Evolutionary conservation across 2,113 vertebrate species (phyloP).

Genomic region (Corythaixoides concolor): DNA sequence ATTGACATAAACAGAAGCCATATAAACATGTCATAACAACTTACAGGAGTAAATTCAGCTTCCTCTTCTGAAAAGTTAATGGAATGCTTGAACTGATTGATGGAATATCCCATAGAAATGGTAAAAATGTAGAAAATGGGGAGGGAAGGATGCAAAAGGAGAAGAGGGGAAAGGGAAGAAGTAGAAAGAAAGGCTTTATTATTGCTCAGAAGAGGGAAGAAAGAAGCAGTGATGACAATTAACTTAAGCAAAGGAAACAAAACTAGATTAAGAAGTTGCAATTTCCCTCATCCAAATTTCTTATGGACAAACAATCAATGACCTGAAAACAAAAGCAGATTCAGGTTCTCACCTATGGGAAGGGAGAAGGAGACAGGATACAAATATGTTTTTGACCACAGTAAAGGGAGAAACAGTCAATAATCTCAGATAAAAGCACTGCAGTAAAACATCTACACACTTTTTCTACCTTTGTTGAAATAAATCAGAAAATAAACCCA

Average conservation of each 20-base stretch:
- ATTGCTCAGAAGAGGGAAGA: slow-evolving; percentile 29
- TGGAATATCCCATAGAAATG: slow-evolving; percentile 75
- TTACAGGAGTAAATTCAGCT: slow-evolving; percentile 83
- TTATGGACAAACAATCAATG: not conserved
- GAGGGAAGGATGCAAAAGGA: slow-evolving; percentile 5
- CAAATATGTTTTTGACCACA: not conserved
- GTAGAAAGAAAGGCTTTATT: slow-evolving; percentile 48
- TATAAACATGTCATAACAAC: slow-evolving; percentile 44
- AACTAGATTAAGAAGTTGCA: not conserved
- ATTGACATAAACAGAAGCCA: not conserved
- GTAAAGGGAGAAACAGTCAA: not conserved
- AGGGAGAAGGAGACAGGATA: not conserved
- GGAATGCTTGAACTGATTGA: slow-evolving; percentile 77
- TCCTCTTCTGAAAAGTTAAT: slow-evolving; percentile 81
- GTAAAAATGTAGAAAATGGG: slow-evolving; percentile 64
- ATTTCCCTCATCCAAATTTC: not conserved
- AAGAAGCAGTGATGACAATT: not conserved
- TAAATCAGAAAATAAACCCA: not conserved
- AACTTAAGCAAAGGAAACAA: slow-evolving; percentile 14
- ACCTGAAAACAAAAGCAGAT: not conserved
- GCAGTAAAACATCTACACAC: not conserved
- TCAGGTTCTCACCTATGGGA: not conserved
- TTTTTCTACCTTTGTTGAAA: not conserved
- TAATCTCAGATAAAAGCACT: not conserved
- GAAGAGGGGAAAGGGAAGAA: slow-evolving; percentile 33